Percentiles rank a stretch among this genome's conserved stretches.
Conservation (phyloP, 2,797 vertebrate genomes). For the Gallirallus australis region DNA sequence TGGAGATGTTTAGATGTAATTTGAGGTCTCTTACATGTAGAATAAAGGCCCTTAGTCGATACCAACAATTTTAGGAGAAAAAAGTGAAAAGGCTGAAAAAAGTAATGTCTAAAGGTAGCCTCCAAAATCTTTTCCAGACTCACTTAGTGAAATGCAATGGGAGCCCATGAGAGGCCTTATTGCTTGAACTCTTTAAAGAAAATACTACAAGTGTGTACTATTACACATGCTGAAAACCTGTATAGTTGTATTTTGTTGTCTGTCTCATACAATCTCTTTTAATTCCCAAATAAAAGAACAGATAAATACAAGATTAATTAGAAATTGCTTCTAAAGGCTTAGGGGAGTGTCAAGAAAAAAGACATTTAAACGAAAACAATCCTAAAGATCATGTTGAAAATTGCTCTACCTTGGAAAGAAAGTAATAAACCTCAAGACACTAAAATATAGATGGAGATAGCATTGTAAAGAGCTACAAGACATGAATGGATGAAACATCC, state of each 20-base stretch:
- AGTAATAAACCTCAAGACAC: neutral
- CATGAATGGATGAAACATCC: neutral
- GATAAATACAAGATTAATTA: neutral
- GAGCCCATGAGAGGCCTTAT: neutral
- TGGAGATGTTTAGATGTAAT: neutral
- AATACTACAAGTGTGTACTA: neutral
- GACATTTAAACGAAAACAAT: neutral
- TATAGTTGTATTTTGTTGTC: neutral
- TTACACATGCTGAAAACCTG: neutral
- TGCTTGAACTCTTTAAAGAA: neutral
- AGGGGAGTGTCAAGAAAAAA: neutral
- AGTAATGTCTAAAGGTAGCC: neutral
- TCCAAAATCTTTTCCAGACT: neutral
- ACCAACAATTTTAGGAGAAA: neutral
- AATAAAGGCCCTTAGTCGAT: neutral
- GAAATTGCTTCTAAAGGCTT: neutral
- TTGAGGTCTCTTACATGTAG: neutral
- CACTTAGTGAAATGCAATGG: neutral
- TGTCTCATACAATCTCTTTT: neutral
- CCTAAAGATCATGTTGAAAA: neutral
- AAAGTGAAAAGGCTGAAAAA: neutral
- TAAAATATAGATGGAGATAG: neutral
- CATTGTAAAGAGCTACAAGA: neutral
- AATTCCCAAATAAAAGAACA: neutral
- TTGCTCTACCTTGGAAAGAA: neutral